Conservation (phyloP, 2,888 invertebrate genomes). For the Tachystola acroxantha region DNA sequence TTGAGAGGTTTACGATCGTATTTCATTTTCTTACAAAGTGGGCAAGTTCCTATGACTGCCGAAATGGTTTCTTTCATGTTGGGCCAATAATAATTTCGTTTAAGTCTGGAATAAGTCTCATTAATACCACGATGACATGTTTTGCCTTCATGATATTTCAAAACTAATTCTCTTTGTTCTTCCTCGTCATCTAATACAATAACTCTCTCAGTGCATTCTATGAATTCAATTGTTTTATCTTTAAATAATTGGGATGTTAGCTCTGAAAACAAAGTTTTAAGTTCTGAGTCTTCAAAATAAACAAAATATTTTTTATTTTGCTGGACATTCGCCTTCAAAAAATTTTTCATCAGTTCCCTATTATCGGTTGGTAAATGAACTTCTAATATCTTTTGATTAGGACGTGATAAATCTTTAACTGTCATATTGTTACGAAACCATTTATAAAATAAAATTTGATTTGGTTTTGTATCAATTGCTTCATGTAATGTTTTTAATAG, state of each 20-base stretch:
- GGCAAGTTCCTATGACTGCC: slow-evolving; percentile 10
- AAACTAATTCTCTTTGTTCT: slow-evolving; percentile 7
- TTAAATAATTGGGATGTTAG: slow-evolving; percentile 7
- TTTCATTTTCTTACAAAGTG: slow-evolving; percentile 11
- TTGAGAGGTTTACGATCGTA: slow-evolving; percentile 18
- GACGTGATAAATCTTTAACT: slow-evolving; percentile 1
- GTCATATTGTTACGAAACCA: not conserved
- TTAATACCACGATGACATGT: slow-evolving; percentile 15
- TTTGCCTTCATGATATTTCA: slow-evolving; percentile 12
- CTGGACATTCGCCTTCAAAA: slow-evolving; percentile 12
- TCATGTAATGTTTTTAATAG: slow-evolving; percentile 2
- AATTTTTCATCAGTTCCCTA: slow-evolving; percentile 8
- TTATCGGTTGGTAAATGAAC: not conserved
- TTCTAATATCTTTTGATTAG: slow-evolving; percentile 1
- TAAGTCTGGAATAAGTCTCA: slow-evolving; percentile 10
- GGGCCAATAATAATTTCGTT: slow-evolving; percentile 11
- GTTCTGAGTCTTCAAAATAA: slow-evolving; percentile 7
- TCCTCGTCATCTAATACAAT: slow-evolving; percentile 1
- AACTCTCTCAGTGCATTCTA: slow-evolving; percentile 12
- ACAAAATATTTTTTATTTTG: slow-evolving; percentile 11
- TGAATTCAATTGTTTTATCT: not conserved
- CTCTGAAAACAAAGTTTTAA: slow-evolving; percentile 3
- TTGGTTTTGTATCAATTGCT: slow-evolving; percentile 6
- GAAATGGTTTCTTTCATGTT: slow-evolving; percentile 14
- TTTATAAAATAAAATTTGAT: slow-evolving; percentile 2